A percentile compares a stretch with the other conserved stretches of the same genome.
Evolutionary conservation across 2,113 vertebrate genomes (phyloP).

Genomic region (Mus pahari): DNA sequence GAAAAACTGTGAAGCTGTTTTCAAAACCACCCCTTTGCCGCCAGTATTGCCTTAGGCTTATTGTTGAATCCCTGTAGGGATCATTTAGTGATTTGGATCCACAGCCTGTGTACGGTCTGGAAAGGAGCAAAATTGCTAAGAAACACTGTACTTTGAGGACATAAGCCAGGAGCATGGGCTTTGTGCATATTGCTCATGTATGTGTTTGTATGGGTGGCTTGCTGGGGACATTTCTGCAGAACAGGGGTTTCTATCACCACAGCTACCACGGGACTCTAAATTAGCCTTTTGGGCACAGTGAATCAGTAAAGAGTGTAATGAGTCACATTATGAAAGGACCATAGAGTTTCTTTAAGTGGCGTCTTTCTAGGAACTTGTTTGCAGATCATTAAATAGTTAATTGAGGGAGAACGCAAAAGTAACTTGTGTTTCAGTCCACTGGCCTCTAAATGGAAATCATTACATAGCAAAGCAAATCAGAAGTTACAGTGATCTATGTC

Average conservation of each 20-base stretch:
- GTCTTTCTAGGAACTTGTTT: slow-evolving; percentile 50
- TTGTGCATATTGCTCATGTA: too few relatives aligned
- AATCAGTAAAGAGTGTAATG: slow-evolving; percentile 24
- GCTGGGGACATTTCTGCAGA: background rate
- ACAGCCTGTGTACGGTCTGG: background rate
- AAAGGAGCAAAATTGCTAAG: background rate
- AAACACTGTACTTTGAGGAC: background rate
- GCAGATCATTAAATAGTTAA: slow-evolving; percentile 57
- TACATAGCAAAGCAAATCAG: slow-evolving; percentile 66
- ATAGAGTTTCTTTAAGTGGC: slow-evolving; percentile 15
- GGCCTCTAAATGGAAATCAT: slow-evolving; percentile 49
- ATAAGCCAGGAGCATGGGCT: too few relatives aligned
- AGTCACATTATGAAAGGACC: slow-evolving; percentile 10
- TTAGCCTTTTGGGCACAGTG: background rate
- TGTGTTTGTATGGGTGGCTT: background rate
- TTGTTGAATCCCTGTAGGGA: background rate
- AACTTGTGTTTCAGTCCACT: slow-evolving; percentile 58
- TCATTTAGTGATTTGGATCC: background rate
- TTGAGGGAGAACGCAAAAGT: slow-evolving; percentile 44
- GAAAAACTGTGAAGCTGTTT: background rate
- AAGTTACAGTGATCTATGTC: background rate
- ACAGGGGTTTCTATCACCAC: background rate
- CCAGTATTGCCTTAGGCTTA: background rate
- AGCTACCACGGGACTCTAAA: background rate
- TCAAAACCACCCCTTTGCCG: background rate